A percentile compares a stretch with the other conserved stretches of the same genome.
Evolutionary conservation across 2,113 vertebrate genomes (phyloP).

Genomic region (Hyperoodon ampullatus): DNA sequence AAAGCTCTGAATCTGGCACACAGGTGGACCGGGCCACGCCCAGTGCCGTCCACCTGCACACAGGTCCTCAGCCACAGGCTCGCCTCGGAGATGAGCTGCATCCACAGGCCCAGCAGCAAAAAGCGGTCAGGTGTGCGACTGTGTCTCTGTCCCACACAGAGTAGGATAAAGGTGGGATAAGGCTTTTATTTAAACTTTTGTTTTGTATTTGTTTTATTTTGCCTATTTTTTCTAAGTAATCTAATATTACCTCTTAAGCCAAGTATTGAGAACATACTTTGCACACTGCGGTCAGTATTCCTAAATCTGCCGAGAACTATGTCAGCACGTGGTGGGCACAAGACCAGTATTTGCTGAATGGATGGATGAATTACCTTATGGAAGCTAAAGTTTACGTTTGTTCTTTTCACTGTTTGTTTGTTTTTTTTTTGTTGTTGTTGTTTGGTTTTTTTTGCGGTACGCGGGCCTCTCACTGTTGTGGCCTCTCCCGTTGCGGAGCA

Average conservation of each 20-base stretch:
- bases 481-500: too few relatives aligned
- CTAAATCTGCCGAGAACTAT: not conserved
- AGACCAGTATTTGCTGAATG: too few relatives aligned
- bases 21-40: too few relatives aligned
- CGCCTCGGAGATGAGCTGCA: too few relatives aligned
- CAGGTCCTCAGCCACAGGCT: too few relatives aligned
- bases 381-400: not conserved
- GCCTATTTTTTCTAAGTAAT: not conserved
- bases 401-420: too few relatives aligned
- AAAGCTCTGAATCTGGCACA: not conserved
- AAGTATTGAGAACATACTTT: not conserved
- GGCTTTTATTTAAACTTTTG: not conserved
- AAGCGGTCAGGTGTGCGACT: not conserved
- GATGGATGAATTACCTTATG: not conserved
- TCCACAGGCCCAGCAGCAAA: too few relatives aligned
- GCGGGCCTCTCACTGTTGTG: too few relatives aligned
- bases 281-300: not conserved
- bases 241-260: not conserved
- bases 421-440: too few relatives aligned
- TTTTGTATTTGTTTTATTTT: not conserved
- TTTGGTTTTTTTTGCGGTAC: too few relatives aligned
- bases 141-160: not conserved
- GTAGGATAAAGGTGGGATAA: accelerated
- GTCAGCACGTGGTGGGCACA: not conserved
- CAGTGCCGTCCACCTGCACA: too few relatives aligned